phyloP scores from a whole-genome alignment of 2,797 vertebrate genomes.

The Sphenopsis melanotis region DNA sequence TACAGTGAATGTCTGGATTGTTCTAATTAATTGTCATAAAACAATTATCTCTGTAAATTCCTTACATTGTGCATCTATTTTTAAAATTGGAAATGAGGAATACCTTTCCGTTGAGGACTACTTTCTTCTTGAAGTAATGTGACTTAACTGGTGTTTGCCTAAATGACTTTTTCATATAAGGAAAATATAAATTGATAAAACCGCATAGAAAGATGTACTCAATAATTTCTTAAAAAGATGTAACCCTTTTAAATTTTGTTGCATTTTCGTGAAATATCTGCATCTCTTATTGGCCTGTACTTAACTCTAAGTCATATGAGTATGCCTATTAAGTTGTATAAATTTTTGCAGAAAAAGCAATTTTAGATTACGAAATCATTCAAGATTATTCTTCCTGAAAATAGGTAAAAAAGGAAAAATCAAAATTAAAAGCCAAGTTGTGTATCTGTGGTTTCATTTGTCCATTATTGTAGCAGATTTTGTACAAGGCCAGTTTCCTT shows the following conservation, averaged over 20 bases:
- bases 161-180: neutral
- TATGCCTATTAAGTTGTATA: rapidly evolving
- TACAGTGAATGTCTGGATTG: neutral
- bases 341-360: neutral
- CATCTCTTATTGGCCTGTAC: neutral
- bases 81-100: neutral
- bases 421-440: neutral
- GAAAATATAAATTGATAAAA: neutral
- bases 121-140: neutral
- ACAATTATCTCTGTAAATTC: neutral
- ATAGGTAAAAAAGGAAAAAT: neutral
- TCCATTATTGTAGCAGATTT: neutral
- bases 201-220: neutral
- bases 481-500: neutral
- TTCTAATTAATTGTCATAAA: neutral
- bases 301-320: neutral
- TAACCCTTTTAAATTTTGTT: neutral
- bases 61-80: neutral
- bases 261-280: neutral
- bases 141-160: neutral
- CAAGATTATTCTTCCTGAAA: neutral
- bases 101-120: neutral
- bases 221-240: neutral
- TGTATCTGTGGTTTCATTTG: neutral
- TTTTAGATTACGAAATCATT: neutral